These are phyloP conservation scores for Elanoides forficatus DNA, from an alignment of 2,113 vertebrate species.

Conservation along the genomic window DNA sequence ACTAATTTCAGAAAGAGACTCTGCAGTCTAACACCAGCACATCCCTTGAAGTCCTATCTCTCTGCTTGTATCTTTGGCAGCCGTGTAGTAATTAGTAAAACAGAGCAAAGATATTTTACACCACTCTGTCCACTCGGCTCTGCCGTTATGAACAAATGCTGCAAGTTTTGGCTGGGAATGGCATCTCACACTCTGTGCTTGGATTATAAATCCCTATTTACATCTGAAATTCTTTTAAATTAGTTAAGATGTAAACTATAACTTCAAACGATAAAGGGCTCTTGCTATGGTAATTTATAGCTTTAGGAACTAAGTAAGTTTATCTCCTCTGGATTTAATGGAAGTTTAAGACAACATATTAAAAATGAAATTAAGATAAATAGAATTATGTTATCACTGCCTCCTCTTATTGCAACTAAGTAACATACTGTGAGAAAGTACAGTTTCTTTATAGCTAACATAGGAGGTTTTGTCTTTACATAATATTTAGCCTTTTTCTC, in stretches of 20 bases:
- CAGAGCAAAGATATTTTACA: slow-evolving; percentile 46
- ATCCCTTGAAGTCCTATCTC: slow-evolving; percentile 58
- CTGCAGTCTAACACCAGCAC: slow-evolving; percentile 53
- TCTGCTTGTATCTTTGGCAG: slow-evolving; percentile 53
- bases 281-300: slow-evolving; percentile 32
- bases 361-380: slow-evolving; percentile 54
- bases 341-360: slow-evolving; percentile 48
- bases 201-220: slow-evolving; percentile 36
- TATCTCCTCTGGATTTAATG: slow-evolving; percentile 31
- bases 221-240: slow-evolving; percentile 49
- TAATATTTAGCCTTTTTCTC: not conserved
- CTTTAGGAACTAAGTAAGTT: slow-evolving; percentile 18
- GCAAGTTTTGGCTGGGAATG: slow-evolving; percentile 3
- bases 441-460: not conserved
- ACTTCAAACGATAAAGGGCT: not conserved
- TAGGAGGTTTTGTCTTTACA: not conserved
- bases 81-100: slow-evolving; percentile 61
- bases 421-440: not conserved
- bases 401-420: not conserved
- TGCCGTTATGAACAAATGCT: not conserved
- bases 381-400: not conserved
- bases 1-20: slow-evolving; percentile 66
- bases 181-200: slow-evolving; percentile 18
- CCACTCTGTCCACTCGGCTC: not conserved
- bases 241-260: slow-evolving; percentile 7